Conservation (phyloP, 2,888 invertebrate species). For the Lacanobia wlatinum region DNA sequence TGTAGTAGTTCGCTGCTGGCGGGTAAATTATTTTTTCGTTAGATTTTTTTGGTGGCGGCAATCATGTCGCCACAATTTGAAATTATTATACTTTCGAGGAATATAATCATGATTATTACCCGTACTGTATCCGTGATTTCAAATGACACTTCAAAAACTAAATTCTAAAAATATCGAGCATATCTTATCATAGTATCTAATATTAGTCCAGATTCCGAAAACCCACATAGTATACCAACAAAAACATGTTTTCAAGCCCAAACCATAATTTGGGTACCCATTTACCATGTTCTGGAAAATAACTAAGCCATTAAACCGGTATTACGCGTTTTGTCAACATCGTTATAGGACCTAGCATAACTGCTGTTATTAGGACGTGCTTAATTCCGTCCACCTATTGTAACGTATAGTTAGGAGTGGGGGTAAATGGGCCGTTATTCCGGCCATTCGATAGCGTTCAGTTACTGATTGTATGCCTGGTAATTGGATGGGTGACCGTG, state of each 20-base stretch:
- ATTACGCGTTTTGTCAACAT: slow-evolving; percentile 37
- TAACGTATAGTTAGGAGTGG: slow-evolving; percentile 16
- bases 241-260: slow-evolving; percentile 20
- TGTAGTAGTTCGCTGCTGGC: too few species aligned
- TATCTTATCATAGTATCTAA: slow-evolving; percentile 7
- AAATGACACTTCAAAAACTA: not conserved
- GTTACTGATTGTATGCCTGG: slow-evolving; percentile 47
- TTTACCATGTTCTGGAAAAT: not conserved
- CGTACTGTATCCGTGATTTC: not conserved
- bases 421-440: slow-evolving; percentile 29
- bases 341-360: slow-evolving; percentile 10
- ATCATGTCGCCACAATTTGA: too few species aligned
- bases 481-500: slow-evolving; percentile 50
- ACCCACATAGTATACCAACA: slow-evolving; percentile 1
- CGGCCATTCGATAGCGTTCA: slow-evolving; percentile 21
- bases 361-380: slow-evolving; percentile 5
- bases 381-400: slow-evolving; percentile 1
- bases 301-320: slow-evolving; percentile 4
- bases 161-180: slow-evolving; percentile 13
- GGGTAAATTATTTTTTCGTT: too few species aligned
- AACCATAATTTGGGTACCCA: slow-evolving; percentile 19
- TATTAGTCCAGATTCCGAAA: slow-evolving; percentile 7
- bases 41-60: too few species aligned
- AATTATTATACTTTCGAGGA: too few species aligned
- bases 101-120: not conserved